Conservation (phyloP, 1,140 invertebrate species). For the Lepidurus packardi region DNA sequence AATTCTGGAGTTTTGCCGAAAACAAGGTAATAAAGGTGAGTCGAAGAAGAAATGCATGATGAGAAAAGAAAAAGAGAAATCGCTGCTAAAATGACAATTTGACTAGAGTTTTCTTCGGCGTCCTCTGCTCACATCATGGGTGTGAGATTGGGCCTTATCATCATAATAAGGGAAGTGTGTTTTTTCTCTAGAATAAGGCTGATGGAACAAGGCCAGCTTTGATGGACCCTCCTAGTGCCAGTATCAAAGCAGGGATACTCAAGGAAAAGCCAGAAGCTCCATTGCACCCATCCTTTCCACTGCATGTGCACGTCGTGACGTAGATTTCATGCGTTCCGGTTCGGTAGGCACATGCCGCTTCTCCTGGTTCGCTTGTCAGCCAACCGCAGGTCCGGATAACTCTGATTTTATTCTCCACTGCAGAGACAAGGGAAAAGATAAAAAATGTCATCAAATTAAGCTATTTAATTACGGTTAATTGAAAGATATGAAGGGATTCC, state of each 20-base stretch:
- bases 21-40: background rate
- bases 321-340: constrained; percentile 32
- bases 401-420: constrained; percentile 31
- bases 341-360: constrained; percentile 29
- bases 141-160: background rate
- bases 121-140: background rate
- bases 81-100: background rate
- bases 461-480: background rate
- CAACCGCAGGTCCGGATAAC: constrained; percentile 32
- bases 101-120: constrained; percentile 3
- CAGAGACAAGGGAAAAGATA: background rate
- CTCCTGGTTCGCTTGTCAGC: constrained; percentile 12
- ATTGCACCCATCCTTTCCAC: constrained; percentile 34
- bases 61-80: background rate
- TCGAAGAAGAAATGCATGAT: constrained; percentile 22
- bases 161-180: background rate
- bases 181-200: background rate
- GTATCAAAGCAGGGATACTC: background rate
- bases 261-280: constrained; percentile 36
- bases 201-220: constrained; percentile 14
- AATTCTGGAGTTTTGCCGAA: background rate
- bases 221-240: background rate
- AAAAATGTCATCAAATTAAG: background rate
- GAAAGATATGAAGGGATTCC: background rate
- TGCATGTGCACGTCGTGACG: constrained; percentile 31